Conservation (phyloP, 1,140 invertebrate genomes). For the Platyura marginata region DNA sequence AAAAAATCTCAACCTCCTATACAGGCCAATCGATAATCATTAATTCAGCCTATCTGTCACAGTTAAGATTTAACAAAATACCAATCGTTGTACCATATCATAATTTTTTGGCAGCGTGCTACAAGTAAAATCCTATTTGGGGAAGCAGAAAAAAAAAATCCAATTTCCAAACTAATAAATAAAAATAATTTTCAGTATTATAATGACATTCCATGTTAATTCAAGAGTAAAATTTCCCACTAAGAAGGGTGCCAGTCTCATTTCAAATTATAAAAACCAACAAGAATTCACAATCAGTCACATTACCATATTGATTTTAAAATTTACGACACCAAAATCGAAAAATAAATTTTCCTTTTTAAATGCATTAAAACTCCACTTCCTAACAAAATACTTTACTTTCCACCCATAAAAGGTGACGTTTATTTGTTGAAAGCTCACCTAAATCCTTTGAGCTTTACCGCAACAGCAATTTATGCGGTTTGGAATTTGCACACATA, state of each 20-base stretch:
- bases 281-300: neutral
- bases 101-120: no score
- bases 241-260: neutral
- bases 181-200: neutral
- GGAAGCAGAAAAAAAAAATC: neutral
- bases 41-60: no score
- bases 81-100: no score
- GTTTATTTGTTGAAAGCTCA: constrained; percentile 2
- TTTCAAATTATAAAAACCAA: neutral
- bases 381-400: neutral
- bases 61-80: no score
- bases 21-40: no score
- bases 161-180: neutral
- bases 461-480: constrained; percentile 3
- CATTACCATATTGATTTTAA: constrained; percentile 3
- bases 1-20: no score
- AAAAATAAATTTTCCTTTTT: constrained; percentile 3
- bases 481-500: constrained; percentile 1
- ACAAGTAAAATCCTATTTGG: no score
- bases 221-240: neutral
- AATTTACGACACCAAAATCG: constrained; percentile 2
- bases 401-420: constrained; percentile 1
- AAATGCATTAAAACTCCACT: constrained; percentile 2
- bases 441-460: constrained; percentile 3
- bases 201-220: neutral